Conservation (phyloP, 2,797 vertebrate genomes). For the Crocidura indochinensis region DNA sequence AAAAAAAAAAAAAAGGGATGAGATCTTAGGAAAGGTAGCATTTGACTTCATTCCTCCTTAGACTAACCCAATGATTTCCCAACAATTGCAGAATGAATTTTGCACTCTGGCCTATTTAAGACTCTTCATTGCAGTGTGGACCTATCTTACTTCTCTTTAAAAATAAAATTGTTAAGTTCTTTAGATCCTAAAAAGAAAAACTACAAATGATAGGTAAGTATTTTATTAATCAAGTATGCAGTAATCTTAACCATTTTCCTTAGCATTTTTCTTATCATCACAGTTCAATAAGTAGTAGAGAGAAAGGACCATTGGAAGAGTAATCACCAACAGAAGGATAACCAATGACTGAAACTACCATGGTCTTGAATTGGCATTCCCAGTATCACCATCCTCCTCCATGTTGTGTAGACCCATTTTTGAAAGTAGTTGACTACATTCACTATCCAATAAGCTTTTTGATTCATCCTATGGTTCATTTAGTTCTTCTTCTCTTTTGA, state of each 20-base stretch:
- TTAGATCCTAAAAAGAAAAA: constrained; percentile 52
- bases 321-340: constrained; percentile 42
- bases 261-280: neutral
- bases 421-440: constrained; percentile 13
- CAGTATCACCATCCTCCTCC: neutral
- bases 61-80: neutral
- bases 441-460: constrained; percentile 48
- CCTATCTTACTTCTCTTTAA: constrained; percentile 62
- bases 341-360: neutral
- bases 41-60: constrained; percentile 12
- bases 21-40: neutral
- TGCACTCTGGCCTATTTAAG: constrained; percentile 1
- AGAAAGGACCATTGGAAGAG: constrained; percentile 27
- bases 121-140: constrained; percentile 32
- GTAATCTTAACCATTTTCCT: neutral
- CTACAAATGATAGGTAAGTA: constrained; percentile 42
- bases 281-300: constrained; percentile 12
- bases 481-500: constrained; percentile 39
- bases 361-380: constrained; percentile 36
- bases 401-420: neutral
- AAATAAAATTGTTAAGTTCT: constrained; percentile 60
- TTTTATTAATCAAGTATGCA: constrained; percentile 15
- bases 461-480: constrained; percentile 46
- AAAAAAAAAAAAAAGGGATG: too few species aligned
- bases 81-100: constrained; percentile 45